Conservation (phyloP, 2,797 vertebrate genomes). For the Pipistrellus pygmaeus region DNA sequence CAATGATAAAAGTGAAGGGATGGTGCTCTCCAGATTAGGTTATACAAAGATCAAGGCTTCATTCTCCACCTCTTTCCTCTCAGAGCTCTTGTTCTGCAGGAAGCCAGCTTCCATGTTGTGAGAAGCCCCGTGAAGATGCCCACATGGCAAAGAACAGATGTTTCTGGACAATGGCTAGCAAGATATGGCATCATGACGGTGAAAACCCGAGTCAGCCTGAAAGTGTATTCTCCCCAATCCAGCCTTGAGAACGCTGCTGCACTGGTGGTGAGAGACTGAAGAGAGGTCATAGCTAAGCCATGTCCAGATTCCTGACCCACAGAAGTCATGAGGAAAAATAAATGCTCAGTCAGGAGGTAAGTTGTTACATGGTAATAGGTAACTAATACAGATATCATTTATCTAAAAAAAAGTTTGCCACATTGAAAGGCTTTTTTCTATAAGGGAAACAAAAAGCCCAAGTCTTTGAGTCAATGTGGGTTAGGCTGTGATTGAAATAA, state of each 20-base stretch:
- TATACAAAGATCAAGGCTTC: background rate
- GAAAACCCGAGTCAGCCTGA: background rate
- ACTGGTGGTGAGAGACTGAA: background rate
- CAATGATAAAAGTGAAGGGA: background rate
- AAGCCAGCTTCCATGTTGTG: background rate
- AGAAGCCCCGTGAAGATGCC: background rate
- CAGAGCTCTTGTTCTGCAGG: background rate
- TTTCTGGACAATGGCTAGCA: background rate
- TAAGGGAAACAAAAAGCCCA: background rate
- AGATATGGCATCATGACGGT: background rate
- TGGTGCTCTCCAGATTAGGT: background rate
- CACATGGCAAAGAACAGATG: background rate
- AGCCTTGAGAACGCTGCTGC: background rate
- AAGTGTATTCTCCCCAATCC: background rate
- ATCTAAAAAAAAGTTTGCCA: background rate
- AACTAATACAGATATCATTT: background rate
- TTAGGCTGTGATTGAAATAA: background rate
- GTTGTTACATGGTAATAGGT: background rate
- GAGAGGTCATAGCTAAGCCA: rapidly evolving
- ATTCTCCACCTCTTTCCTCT: background rate
- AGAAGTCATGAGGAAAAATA: background rate
- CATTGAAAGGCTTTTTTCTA: background rate
- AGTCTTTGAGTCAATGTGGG: background rate
- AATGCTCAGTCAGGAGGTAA: background rate
- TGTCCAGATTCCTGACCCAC: background rate